phyloP scores from a whole-genome alignment of 2,113 vertebrate genomes.

The Callospermophilus lateralis region DNA sequence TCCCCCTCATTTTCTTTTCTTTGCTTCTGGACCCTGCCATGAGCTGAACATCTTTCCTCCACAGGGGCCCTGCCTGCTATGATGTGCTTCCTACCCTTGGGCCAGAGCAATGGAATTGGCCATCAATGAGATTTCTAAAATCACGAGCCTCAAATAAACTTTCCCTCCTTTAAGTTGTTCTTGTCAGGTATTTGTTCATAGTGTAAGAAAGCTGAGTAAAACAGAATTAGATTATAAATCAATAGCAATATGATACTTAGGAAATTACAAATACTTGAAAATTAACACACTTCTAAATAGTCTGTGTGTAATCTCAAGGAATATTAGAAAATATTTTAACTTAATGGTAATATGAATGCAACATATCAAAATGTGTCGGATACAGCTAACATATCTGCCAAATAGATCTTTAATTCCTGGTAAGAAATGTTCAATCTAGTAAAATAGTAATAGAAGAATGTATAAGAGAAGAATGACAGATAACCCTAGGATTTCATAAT shows the following conservation, averaged over 20 bases:
- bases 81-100: too few relatives aligned
- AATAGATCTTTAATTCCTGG: background rate
- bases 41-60: too few relatives aligned
- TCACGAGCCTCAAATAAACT: too few relatives aligned
- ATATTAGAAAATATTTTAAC: conserved; percentile 36
- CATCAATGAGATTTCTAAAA: too few relatives aligned
- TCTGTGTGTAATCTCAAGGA: background rate
- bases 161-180: too few relatives aligned
- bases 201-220: too few relatives aligned
- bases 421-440: conserved; percentile 19
- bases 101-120: too few relatives aligned
- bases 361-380: background rate
- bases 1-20: too few relatives aligned
- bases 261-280: conserved; percentile 30
- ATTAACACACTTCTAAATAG: background rate
- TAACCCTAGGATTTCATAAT: background rate
- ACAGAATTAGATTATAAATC: conserved; percentile 24
- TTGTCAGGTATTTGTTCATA: too few relatives aligned
- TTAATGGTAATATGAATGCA: background rate
- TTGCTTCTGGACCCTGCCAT: too few relatives aligned
- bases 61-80: too few relatives aligned
- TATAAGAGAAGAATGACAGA: background rate
- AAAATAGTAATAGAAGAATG: background rate
- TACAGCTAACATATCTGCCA: background rate
- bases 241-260: background rate